phyloP scores from a whole-genome alignment of 2,888 invertebrate genomes.

The Plebejus argus region DNA sequence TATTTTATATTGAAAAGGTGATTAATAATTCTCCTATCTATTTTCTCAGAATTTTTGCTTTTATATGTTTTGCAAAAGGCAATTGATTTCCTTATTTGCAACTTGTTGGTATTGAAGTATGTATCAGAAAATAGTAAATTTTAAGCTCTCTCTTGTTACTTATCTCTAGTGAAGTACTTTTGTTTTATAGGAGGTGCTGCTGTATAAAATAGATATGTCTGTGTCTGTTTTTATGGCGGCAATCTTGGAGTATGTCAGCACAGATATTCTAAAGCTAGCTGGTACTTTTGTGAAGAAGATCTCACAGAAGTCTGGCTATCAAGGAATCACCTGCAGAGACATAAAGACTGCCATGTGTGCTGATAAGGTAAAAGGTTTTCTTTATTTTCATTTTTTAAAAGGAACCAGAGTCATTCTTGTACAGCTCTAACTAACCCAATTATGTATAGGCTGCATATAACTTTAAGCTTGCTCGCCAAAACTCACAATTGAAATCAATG shows the following conservation, averaged over 20 bases:
- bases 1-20: not conserved
- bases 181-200: conserved; percentile 86
- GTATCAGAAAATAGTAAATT: not conserved
- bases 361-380: conserved; percentile 87
- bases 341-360: conserved; percentile 99
- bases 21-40: not conserved
- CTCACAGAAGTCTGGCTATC: conserved; percentile 83
- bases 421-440: too few relatives aligned
- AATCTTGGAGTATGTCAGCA: conserved; percentile 96
- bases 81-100: not conserved
- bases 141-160: too few relatives aligned
- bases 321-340: conserved; percentile 93
- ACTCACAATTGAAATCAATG: not conserved
- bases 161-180: not conserved
- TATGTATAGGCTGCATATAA: not conserved
- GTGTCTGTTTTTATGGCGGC: conserved; percentile 95
- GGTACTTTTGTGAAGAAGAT: conserved; percentile 99
- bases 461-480: not conserved
- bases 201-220: conserved; percentile 92
- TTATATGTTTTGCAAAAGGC: conserved; percentile 25
- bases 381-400: not conserved
- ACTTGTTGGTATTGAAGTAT: not conserved
- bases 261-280: conserved; percentile 96
- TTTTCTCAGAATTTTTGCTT: not conserved
- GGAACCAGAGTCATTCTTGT: not conserved